Base-by-base conservation (phyloP, 2,888 invertebrate species). In the Lepidonotus clava region DNA sequence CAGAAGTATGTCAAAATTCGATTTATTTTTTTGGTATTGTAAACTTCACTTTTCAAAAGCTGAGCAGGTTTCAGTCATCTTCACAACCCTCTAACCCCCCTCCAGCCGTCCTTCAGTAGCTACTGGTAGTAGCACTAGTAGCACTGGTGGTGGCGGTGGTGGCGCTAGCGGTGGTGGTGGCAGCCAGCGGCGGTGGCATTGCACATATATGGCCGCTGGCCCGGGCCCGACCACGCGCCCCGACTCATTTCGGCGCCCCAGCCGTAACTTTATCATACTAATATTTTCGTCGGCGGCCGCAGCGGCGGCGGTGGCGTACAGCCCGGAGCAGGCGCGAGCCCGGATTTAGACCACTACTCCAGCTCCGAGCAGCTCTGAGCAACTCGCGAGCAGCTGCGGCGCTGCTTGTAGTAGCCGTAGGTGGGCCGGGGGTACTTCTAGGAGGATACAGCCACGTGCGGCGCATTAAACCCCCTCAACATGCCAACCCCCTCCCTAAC, bases 241-340 rank as follows among this genome's bases (percentile, higher is more conserved):
- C 24, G 5, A 41, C 38, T 36, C 76, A 11, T 5, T 14, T 24
- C 5, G 28, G 1, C 1, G 28, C 24, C 32, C 66, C 24, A 1
- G 18, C 80, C 41, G 80, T 80, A 80, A 80, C 80, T 80, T 80
- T 80, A 80, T 80, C 80, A 80, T 80, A 80, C 80, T 80, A 41
- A 80, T 80, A 80, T 80, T 80, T 80, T 80, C 46, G 80, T 80
- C 80, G 80, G 80, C 46, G 80, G 80, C 28, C 28, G 36, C 0
- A 38, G 1, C n/a, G 76, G n/a, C 76, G 28, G 61, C n/a, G n/a
- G n/a, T n/a, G n/a, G n/a, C n/a, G n/a, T n/a, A n/a, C n/a, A n/a
- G n/a, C n/a, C n/a, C n/a, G 28, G 11, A 28, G 61, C 56, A 56
- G 61, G n/a, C n/a, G 53, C 21, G 28, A 14, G 61, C 61, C 1